Base-by-base conservation (phyloP, 2,888 invertebrate species). In the Leuctra nigra region DNA sequence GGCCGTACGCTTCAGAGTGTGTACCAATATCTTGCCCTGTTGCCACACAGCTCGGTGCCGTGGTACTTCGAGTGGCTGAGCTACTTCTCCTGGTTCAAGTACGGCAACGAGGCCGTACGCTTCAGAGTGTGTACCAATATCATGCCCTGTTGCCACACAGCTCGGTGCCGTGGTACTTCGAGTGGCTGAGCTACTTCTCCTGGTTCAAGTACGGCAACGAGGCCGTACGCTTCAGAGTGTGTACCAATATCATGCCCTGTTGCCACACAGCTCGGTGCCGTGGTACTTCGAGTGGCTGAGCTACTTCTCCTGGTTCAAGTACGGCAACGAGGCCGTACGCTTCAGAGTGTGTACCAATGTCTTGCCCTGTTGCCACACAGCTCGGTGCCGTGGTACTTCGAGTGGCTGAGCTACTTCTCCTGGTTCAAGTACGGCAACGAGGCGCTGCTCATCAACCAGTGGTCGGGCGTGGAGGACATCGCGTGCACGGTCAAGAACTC, bases 131-230 rank as follows among this genome's bases (percentile, higher is more conserved):
- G n/a, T n/a, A n/a, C n/a, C n/a, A n/a, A n/a, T n/a, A n/a, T n/a
- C n/a, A n/a, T n/a, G n/a, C n/a, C n/a, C n/a, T n/a, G n/a, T n/a
- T n/a, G n/a, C 56, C 57, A 67, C 68, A 20, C 67, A 89, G 89
- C 1, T 91, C 92, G 0, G 86, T 92, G 20, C 93, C 93, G 0
- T 72, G 79, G 0, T 93, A 91, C 68, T 83, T 93, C 57, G 79
- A 84, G 63, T 93, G 92, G 92, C 75, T 92, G 61, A 87, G 90
- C 0, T 88, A 91, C 70, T 72, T 93, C 13, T 93, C 93, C 0
- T 94, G 94, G 94, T 93, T 94, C 73, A 83, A 87, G 56, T 94
- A 92, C 71, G 91, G 91, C 24, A 92, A 92, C 71, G 93, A 94
- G 70, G 91, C 91, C 0, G 73, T 94, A 16, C 75, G 90, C 54